phyloP scores from a whole-genome alignment of 2,888 invertebrate genomes.

The Seira sanloemensis region DNA sequence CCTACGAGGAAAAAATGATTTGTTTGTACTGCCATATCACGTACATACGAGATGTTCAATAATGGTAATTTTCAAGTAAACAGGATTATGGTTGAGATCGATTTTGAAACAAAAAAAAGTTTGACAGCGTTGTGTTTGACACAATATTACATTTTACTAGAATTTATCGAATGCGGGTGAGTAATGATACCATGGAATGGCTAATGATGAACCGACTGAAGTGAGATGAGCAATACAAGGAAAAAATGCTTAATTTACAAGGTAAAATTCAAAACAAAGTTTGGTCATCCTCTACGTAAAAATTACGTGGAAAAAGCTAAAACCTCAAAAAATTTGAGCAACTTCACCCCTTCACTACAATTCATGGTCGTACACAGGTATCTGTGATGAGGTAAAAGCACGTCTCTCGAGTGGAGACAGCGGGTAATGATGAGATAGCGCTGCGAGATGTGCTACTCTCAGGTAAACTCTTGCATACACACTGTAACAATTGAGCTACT shows the following conservation, averaged over 20 bases:
- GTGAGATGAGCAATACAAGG: too few species aligned
- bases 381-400: constrained; percentile 23
- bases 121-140: not conserved
- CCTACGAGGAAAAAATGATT: too few species aligned
- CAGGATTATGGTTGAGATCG: constrained; percentile 54
- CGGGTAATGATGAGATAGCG: too few species aligned
- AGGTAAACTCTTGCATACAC: too few species aligned
- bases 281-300: constrained; percentile 54
- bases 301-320: constrained; percentile 48
- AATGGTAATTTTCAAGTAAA: constrained; percentile 62
- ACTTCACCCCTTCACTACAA: constrained; percentile 3
- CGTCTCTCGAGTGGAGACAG: too few species aligned
- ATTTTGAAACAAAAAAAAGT: constrained; percentile 30
- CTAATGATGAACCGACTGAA: constrained; percentile 1
- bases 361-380: too few species aligned
- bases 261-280: constrained; percentile 10
- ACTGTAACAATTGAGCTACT: too few species aligned
- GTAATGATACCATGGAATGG: too few species aligned
- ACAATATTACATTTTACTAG: constrained; percentile 6
- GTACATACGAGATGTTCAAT: constrained; percentile 62
- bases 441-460: too few species aligned
- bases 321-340: constrained; percentile 53
- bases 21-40: constrained; percentile 49
- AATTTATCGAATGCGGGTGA: constrained; percentile 23
- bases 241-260: too few species aligned